Evolutionary conservation across 1,140 invertebrate genomes (phyloP).

Genomic region (Drosophila orosa): DNA sequence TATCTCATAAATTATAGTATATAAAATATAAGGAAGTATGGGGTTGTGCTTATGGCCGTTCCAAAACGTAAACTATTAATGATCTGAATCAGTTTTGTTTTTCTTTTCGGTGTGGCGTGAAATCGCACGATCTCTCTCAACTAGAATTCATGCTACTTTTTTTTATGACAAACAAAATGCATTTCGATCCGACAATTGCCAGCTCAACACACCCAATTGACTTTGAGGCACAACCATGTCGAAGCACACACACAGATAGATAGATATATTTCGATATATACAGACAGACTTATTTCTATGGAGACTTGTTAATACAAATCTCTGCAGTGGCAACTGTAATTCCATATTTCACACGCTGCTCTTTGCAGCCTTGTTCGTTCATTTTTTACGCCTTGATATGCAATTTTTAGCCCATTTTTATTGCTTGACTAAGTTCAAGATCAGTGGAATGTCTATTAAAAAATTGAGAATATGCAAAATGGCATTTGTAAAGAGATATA

Average conservation of each 20-base stretch:
- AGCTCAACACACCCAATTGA: conserved; percentile 62
- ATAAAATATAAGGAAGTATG: conserved; percentile 15
- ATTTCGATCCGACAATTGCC: conserved; percentile 27
- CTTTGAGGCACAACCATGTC: conserved; percentile 47
- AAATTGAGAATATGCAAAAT: conserved; percentile 18
- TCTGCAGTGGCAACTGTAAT: conserved; percentile 33
- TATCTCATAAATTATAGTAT: not conserved
- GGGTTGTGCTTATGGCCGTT: not conserved
- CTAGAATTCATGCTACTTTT: conserved; percentile 22
- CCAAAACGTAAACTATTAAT: conserved; percentile 15
- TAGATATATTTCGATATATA: not conserved
- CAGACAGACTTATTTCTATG: not conserved
- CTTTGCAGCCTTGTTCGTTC: conserved; percentile 57
- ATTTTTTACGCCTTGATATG: conserved; percentile 42
- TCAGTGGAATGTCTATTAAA: conserved; percentile 36
- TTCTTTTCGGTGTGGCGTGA: conserved; percentile 2
- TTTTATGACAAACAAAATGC: conserved; percentile 50
- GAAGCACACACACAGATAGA: conserved; percentile 22
- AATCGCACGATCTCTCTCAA: conserved; percentile 21
- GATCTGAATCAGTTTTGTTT: conserved; percentile 30
- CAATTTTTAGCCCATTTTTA: conserved; percentile 26
- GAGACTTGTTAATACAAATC: conserved; percentile 16
- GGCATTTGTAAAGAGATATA: not conserved
- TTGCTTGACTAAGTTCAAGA: conserved; percentile 58
- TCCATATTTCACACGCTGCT: conserved; percentile 51